Conservation (phyloP, 2,797 vertebrate species). For the Syngnathus rostellatus region DNA sequence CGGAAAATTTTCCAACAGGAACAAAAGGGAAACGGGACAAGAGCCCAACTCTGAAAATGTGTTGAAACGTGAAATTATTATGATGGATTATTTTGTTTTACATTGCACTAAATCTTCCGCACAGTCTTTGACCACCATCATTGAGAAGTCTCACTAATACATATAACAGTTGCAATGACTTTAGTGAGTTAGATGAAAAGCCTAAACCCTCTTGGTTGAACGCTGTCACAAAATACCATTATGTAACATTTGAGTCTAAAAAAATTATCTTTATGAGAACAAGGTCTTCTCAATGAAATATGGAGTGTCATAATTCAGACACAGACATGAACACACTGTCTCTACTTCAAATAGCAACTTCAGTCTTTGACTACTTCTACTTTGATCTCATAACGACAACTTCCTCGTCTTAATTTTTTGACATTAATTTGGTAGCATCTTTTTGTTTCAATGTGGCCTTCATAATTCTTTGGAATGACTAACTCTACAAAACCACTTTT, state of each 20-base stretch:
- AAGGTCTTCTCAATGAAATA: not conserved
- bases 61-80: not conserved
- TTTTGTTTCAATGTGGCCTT: not conserved
- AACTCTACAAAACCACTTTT: not conserved
- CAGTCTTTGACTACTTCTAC: not conserved
- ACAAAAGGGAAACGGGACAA: constrained; percentile 31
- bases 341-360: not conserved
- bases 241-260: not conserved
- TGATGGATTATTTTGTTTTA: constrained; percentile 3
- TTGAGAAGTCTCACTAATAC: not conserved
- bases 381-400: not conserved
- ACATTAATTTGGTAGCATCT: not conserved
- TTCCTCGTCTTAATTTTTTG: not conserved
- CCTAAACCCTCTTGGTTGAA: not conserved
- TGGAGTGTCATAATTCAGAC: not conserved
- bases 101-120: not conserved
- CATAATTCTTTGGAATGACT: not conserved
- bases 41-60: constrained; percentile 18
- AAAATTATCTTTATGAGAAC: not conserved
- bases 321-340: not conserved
- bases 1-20: constrained; percentile 23
- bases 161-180: not conserved
- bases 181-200: not conserved
- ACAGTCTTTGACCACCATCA: not conserved
- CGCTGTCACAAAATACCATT: not conserved